A percentile compares a stretch with the other conserved stretches of the same genome.
phyloP scores from a whole-genome alignment of 2,888 invertebrate species.

The Isotomurus palustris region DNA sequence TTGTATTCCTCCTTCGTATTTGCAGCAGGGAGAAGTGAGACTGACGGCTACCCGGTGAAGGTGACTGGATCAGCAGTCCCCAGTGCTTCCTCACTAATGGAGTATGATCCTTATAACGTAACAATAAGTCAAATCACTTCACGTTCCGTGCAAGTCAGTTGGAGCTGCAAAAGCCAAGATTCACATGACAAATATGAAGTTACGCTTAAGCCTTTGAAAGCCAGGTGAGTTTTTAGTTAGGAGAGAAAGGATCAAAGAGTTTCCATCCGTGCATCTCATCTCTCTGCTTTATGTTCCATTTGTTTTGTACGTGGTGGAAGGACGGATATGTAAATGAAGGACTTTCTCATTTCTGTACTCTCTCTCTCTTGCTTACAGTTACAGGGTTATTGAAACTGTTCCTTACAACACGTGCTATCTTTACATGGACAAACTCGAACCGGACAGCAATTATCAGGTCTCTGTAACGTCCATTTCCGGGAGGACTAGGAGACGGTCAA shows the following conservation, averaged over 20 bases:
- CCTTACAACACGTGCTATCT: constrained; percentile 42
- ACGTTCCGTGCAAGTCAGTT: constrained; percentile 77
- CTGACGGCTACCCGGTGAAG: no score
- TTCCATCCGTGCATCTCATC: no score
- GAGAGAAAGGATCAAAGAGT: no score
- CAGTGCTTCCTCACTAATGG: no score
- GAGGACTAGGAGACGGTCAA: constrained; percentile 75
- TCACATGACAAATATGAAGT: constrained; percentile 85
- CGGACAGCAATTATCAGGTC: constrained; percentile 83
- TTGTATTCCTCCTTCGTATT: no score
- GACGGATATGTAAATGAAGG: no score
- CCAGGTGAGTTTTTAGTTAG: constrained; percentile 62
- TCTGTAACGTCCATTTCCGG: constrained; percentile 78
- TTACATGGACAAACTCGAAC: constrained; percentile 40
- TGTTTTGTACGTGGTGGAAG: no score
- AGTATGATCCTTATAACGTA: constrained; percentile 73
- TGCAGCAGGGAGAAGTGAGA: neutral
- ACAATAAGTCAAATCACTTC: constrained; percentile 82
- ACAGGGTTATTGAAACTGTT: constrained; percentile 44
- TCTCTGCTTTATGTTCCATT: no score
- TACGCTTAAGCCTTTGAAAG: constrained; percentile 83
- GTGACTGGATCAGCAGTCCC: neutral
- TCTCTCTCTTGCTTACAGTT: no score
- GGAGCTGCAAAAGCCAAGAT: constrained; percentile 71
- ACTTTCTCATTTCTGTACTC: no score